These are phyloP conservation scores for Diabrotica balteata DNA, from an alignment of 2,888 invertebrate species.

Conservation along the genomic window DNA sequence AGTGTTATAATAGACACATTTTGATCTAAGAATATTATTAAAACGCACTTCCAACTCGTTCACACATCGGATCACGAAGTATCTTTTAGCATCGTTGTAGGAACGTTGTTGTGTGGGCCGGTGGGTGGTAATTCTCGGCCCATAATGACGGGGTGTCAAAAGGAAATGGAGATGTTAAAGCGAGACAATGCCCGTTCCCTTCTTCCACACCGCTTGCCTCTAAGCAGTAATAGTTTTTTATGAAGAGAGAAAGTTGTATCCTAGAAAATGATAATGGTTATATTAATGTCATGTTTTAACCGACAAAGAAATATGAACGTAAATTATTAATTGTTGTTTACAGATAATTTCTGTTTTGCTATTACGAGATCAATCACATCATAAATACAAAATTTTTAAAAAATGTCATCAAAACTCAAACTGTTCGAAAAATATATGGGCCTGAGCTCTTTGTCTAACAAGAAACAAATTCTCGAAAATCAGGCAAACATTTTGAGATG, in stretches of 20 bases:
- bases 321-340: slow-evolving; percentile 1
- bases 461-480: too few relatives aligned
- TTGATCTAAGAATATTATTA: slow-evolving; percentile 5
- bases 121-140: slow-evolving; percentile 39
- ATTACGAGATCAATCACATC: too few relatives aligned
- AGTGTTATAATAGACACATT: slow-evolving; percentile 5
- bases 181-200: slow-evolving; percentile 35
- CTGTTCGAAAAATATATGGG: too few relatives aligned
- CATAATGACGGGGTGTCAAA: slow-evolving; percentile 48
- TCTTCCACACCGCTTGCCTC: not conserved
- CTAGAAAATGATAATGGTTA: too few relatives aligned
- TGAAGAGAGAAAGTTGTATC: too few relatives aligned
- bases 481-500: too few relatives aligned
- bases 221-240: too few relatives aligned
- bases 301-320: too few relatives aligned
- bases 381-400: too few relatives aligned
- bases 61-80: slow-evolving; percentile 13
- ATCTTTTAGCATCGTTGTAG: not conserved
- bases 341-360: not conserved
- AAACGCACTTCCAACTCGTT: not conserved
- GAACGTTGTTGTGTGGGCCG: slow-evolving; percentile 39
- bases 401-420: too few relatives aligned
- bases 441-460: too few relatives aligned
- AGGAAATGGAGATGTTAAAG: slow-evolving; percentile 49
- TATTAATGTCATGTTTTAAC: too few relatives aligned